Base-by-base conservation (phyloP, 1,140 invertebrate species). In the Leptopilina boulardi region DNA sequence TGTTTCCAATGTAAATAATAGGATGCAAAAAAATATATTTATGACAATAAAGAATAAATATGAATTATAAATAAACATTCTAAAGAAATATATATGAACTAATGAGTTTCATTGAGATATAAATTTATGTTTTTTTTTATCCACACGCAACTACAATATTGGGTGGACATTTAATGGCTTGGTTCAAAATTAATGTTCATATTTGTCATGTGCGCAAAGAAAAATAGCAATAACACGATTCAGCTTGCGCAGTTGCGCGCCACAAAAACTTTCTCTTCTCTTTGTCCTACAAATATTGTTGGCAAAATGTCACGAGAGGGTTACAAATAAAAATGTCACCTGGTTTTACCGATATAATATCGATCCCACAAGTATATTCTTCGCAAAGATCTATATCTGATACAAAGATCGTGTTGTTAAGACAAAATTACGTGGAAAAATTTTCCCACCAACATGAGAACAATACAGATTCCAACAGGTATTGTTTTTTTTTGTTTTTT, bases 191-290 rank as follows among this genome's bases (percentile, higher is more conserved):
- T 59, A 30, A 66, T 66, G 59, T 66, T 66, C 59, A 66, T 66
- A 66, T 30, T 66, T 30, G 26, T 66, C 59, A 66, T 34, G 26
- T 66, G 26, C 11, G 6, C 23, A 23, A 26, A 66, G 11, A n/a
- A 66, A 66, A 66, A 66, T 66, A 66, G 59, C 59, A 66, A 66
- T 66, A 66, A 66, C 59, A 30, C 26, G 59, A 66, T 34, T 66
- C 26, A 66, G 59, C 26, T 34, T 66, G 59, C 59, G 59, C 59
- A 66, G 59, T 66, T 66, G 15, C 13, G 26, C n/a, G n/a, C n/a
- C n/a, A n/a, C n/a, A n/a, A n/a, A n/a, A 66, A 66, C 59, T 66
- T 66, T 66, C 59, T 66, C 59, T 66, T 66, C 23, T 66, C 23
- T 30, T 66, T 26, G 59, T 66, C 59, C 59, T 30, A 66, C 59